A percentile compares a stretch with the other conserved stretches of the same genome.
These are phyloP conservation scores for Ophion slaviceki DNA, from an alignment of 2,888 invertebrate genomes.

Conservation along the genomic window DNA sequence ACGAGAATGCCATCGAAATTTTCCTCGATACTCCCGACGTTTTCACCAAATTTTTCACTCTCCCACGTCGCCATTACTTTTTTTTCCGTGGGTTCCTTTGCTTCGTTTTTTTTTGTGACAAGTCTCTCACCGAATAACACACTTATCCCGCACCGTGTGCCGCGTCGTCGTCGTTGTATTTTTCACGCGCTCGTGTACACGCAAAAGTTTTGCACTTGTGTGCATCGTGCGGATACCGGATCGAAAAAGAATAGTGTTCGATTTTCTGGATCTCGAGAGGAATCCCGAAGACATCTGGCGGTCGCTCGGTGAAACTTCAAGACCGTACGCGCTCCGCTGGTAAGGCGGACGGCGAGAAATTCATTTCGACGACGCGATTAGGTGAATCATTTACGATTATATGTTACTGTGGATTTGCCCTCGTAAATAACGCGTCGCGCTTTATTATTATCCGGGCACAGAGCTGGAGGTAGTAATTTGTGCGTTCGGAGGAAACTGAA, in stretches of 20 bases:
- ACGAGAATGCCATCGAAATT: constrained; percentile 84
- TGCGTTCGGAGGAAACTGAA: too few relatives aligned
- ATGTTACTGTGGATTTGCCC: too few relatives aligned
- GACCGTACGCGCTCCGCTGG: neutral
- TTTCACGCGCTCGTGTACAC: constrained; percentile 29
- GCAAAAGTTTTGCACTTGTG: constrained; percentile 45
- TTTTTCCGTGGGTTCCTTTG: constrained; percentile 60
- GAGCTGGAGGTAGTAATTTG: too few relatives aligned
- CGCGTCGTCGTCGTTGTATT: constrained; percentile 16
- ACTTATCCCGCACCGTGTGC: constrained; percentile 34
- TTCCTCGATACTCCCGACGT: constrained; percentile 74
- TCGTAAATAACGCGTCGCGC: too few relatives aligned
- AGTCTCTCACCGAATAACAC: constrained; percentile 56
- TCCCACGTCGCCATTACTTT: constrained; percentile 83
- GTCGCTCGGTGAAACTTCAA: neutral
- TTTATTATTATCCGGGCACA: too few relatives aligned
- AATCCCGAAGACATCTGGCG: constrained; percentile 50
- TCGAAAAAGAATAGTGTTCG: constrained; percentile 39
- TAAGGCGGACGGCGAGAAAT: neutral
- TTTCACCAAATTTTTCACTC: constrained; percentile 78
- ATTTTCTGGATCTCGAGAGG: constrained; percentile 37
- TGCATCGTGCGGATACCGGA: constrained; percentile 35
- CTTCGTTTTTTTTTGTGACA: constrained; percentile 70
- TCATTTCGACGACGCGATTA: too few relatives aligned
- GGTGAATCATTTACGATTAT: too few relatives aligned